phyloP scores from a whole-genome alignment of 53 echinoderm and acorn worm species.

The Patiria pectinifera region DNA sequence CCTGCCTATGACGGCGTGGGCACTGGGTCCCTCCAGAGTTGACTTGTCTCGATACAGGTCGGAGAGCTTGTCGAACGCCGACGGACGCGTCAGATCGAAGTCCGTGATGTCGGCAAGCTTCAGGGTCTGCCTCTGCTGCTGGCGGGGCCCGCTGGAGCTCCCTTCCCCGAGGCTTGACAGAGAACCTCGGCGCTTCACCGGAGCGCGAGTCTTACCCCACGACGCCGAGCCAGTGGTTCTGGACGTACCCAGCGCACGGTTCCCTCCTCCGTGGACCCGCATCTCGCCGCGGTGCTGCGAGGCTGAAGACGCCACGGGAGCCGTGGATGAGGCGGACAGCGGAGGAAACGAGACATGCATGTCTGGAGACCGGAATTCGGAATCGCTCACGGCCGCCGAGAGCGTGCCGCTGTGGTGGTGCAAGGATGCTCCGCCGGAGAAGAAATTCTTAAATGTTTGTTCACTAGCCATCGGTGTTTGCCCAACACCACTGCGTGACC shows the following conservation, averaged over 20 bases:
- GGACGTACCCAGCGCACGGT: slow-evolving; percentile 36
- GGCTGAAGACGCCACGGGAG: not conserved
- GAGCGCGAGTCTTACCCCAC: not conserved
- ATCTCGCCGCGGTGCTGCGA: not conserved
- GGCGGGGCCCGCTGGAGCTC: not conserved
- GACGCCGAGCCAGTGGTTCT: not conserved
- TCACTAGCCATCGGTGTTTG: slow-evolving; percentile 10
- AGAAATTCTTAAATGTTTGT: slow-evolving; percentile 24
- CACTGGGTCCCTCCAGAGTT: slow-evolving; percentile 29
- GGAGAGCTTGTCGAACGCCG: slow-evolving; percentile 45
- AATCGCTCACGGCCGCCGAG: not conserved
- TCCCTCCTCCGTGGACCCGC: not conserved
- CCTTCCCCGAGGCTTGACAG: not conserved
- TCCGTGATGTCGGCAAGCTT: slow-evolving; percentile 52
- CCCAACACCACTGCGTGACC: not conserved
- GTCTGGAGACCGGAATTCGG: slow-evolving; percentile 10
- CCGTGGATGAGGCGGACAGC: slow-evolving; percentile 29
- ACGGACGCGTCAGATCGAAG: slow-evolving; percentile 43
- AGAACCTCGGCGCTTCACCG: slow-evolving; percentile 34
- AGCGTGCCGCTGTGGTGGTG: slow-evolving; percentile 28
- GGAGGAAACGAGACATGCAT: slow-evolving; percentile 34
- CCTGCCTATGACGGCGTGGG: slow-evolving; percentile 23
- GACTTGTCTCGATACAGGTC: slow-evolving; percentile 46
- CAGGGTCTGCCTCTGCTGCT: slow-evolving; percentile 44
- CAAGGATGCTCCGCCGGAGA: not conserved